Base-by-base conservation (phyloP, 64 coral and sea anemone species). In the Porites australiensis region DNA sequence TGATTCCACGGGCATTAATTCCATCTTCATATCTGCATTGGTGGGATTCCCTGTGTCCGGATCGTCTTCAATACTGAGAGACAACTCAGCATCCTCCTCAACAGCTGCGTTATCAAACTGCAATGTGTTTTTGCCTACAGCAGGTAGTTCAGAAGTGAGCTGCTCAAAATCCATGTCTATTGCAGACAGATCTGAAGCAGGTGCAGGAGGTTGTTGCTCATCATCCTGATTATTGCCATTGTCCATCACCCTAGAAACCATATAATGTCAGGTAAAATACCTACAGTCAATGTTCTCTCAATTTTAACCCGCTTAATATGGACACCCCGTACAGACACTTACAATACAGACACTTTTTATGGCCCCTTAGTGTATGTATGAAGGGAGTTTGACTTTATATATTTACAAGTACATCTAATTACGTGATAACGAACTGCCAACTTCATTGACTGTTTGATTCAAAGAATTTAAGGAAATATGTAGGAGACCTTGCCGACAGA, bases 201-300 rank as follows among this genome's bases (percentile, higher is more conserved):
- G 27, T 37, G 27, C 27, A 37, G 27, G 27, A 37, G 27, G 27
- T 37, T 16, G 46, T 37, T 8, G 45, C 52, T 22, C 81, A 9
- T 84, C 18, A 18, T 51, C 19, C 43, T 64, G 62, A 68, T 8
- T 4, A 51, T 61, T 3, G 8, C 6, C 63, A 20, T 64, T 18
- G 18, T 84, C 81, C 81, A 84, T 84, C 59, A 44, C 2, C 45
- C 63, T 69, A 13, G 51, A 84, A 67, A 12, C 13, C 21, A 16
- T 37, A 37, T 37, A 37, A 37, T 37, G 27, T 37, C 27, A 37
- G 27, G 27, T 37, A 37, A 37, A 37, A 37, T 37, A 37, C 27
- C 27, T 37, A 37, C 27, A 37, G 27, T 37, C 27, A 37, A 37
- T 37, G 27, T 37, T 37, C 27, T 37, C 27, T 37, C 27, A 37